Percentiles rank a stretch among this genome's conserved stretches.
phyloP scores from a whole-genome alignment of 2,797 vertebrate species.

The Myotis vivesi region DNA sequence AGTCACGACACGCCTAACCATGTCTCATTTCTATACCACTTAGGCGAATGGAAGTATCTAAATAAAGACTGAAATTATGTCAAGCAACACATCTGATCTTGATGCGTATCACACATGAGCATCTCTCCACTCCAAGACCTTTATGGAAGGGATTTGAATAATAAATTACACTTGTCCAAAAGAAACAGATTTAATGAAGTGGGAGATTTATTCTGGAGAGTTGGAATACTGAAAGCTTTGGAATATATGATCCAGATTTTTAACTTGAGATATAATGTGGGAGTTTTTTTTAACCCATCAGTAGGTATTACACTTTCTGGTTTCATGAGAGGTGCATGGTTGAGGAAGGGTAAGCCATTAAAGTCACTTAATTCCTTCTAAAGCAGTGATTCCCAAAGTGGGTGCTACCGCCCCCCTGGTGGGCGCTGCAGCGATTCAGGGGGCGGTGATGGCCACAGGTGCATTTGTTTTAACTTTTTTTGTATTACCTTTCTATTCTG shows the following conservation, averaged over 20 bases:
- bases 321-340: neutral
- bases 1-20: neutral
- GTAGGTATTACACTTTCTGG: neutral
- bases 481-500: no score
- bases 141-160: neutral
- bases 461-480: no score
- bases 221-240: neutral
- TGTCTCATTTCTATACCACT: neutral
- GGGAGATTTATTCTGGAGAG: neutral
- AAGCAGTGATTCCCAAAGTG: neutral
- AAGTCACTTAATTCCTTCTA: neutral
- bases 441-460: no score
- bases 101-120: neutral
- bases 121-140: neutral
- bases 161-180: neutral
- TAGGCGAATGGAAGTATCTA: neutral
- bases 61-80: neutral
- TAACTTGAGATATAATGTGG: neutral
- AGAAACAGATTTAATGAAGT: neutral
- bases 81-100: neutral
- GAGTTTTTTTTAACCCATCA: neutral
- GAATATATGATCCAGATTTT: neutral
- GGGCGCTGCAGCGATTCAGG: no score
- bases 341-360: neutral
- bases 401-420: no score